Evolutionary conservation across 1,140 invertebrate genomes (phyloP), one percentile per base, ranked within the genome.

Genomic region (Rhyzopertha dominica): DNA sequence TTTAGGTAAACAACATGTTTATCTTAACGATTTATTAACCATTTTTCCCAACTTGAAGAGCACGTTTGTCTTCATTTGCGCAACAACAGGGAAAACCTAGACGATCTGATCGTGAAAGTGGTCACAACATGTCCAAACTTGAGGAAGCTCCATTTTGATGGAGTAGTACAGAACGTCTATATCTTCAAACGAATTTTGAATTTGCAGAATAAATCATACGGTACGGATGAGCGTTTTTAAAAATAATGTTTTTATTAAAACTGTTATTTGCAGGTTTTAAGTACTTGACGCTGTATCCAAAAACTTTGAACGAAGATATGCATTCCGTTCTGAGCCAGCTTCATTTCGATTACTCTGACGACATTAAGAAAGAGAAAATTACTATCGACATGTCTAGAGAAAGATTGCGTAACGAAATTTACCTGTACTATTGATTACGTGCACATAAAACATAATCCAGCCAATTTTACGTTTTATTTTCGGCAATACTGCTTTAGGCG

Each of bases 81-180:
- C 13, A 40, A 40, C 17, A 28, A 40, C 2, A 17, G 8, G 7
- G 36, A 39, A 7, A 12, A 26, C 1, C 10, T 39, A 5, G 36
- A 39, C 20, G 36, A 39, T 16, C 13, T 23, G 12, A 13, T 39
- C 2, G 5, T 39, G n/a, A 25, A 8, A n/a, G 5, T 24, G 12
- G 18, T 39, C 9, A 13, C 13, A 12, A 24, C 23, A 12, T 39
- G 36, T 25, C 17, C 36, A 10, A 39, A 39, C 25, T 24, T 39
- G 17, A 39, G 28, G 18, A 39, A 14, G 25, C 18, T 39, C 9
- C 12, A 26, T 12, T 39, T 39, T 16, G 28, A 39, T 17, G 36
- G 36, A 9, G 25, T 16, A 5, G 8, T 39, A 14, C 23, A 39
- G 10, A 39, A 39, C n/a, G 23, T 25, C 12, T 14, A 39, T 1